Evolutionary conservation across 2,113 vertebrate genomes (phyloP).

Genomic region (Hemibagrus wyckioides): DNA sequence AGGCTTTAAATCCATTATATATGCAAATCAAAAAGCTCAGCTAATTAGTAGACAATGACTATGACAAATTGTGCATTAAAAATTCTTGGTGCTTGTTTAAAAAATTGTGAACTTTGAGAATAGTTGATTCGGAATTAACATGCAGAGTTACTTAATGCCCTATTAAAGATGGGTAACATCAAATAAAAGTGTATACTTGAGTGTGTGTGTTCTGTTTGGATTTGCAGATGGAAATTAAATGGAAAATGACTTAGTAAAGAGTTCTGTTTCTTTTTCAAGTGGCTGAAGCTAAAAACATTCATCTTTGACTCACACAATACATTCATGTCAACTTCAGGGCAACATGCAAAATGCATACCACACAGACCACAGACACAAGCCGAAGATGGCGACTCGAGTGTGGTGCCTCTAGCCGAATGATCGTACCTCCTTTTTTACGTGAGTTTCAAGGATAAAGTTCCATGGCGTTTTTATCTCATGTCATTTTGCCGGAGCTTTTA

Average conservation of each 20-base stretch:
- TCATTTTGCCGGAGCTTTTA: conserved; percentile 43
- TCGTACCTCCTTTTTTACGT: conserved; percentile 17
- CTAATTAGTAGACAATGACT: neutral
- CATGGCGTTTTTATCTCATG: conserved; percentile 46
- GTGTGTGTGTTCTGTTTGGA: neutral
- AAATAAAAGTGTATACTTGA: neutral
- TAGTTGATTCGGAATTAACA: neutral
- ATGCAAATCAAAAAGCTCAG: conserved; percentile 9
- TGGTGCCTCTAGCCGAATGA: conserved; percentile 8
- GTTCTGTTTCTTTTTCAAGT: neutral
- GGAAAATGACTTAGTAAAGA: neutral
- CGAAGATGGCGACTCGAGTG: conserved; percentile 4
- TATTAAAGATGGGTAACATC: neutral
- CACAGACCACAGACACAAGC: neutral
- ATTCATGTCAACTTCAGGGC: neutral
- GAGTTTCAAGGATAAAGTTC: conserved; percentile 38
- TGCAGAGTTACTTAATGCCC: neutral
- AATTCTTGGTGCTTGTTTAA: neutral
- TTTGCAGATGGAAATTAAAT: neutral
- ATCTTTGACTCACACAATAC: neutral
- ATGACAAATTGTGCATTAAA: neutral
- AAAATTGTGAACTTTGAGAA: neutral
- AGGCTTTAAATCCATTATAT: neutral
- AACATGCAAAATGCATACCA: neutral
- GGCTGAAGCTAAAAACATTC: neutral